phyloP scores from a whole-genome alignment of 2,888 invertebrate species.

The Lucinisca nassula region DNA sequence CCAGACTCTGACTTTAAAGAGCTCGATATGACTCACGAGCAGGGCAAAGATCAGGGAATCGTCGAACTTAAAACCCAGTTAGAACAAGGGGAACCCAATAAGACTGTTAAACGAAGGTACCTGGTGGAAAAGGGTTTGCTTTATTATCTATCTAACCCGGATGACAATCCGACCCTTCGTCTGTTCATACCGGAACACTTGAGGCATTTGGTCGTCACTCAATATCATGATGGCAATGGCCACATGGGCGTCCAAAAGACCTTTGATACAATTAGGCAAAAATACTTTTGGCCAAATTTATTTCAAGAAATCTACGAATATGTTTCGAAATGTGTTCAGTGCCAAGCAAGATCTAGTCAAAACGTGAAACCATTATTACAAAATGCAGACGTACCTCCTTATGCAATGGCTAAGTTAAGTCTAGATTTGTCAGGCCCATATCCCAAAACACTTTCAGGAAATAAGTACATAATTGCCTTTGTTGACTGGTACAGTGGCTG shows the following conservation, averaged over 20 bases:
- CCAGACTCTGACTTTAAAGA: not conserved
- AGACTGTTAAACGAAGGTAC: not conserved
- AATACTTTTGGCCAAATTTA: constrained; percentile 32
- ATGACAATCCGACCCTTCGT: constrained; percentile 10
- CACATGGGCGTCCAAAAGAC: constrained; percentile 11
- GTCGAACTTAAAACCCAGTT: not conserved
- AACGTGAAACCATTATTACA: constrained; percentile 12
- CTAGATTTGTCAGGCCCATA: constrained; percentile 47
- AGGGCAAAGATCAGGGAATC: not conserved
- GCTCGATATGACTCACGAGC: not conserved
- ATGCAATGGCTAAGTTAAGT: constrained; percentile 23
- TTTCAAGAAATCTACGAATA: constrained; percentile 21
- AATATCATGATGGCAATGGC: not conserved
- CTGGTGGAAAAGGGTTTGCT: constrained; percentile 30
- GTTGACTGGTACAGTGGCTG: constrained; percentile 8
- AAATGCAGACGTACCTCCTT: constrained; percentile 22
- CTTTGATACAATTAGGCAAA: constrained; percentile 5
- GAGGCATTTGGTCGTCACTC: not conserved
- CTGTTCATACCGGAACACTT: not conserved
- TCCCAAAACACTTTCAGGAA: constrained; percentile 28
- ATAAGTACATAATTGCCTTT: constrained; percentile 24
- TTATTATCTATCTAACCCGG: constrained; percentile 17
- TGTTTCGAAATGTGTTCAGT: constrained; percentile 7
- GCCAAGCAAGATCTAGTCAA: constrained; percentile 5
- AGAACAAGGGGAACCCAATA: not conserved